Conservation (phyloP, 2,797 vertebrate genomes). For the Micropoecilia bifurca region DNA sequence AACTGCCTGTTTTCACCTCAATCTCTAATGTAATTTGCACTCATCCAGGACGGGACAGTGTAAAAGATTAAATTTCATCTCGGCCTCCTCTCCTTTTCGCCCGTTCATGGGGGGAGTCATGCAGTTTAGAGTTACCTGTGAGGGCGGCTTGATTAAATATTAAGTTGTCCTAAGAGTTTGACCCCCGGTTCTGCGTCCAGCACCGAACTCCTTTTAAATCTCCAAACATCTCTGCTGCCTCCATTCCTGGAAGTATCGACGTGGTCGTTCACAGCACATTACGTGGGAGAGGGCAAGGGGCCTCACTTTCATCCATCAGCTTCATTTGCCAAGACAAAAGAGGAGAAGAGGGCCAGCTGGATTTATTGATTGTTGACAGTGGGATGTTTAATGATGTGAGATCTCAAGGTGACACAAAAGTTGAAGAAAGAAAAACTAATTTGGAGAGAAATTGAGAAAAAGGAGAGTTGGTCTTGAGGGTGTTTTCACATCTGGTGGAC, state of each 20-base stretch:
- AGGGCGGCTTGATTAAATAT: constrained; percentile 78
- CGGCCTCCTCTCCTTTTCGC: constrained; percentile 5
- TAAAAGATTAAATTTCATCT: constrained; percentile 50
- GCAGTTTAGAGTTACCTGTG: constrained; percentile 70
- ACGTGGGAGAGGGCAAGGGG: constrained; percentile 46
- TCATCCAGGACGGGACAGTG: constrained; percentile 49
- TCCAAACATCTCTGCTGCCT: constrained; percentile 2
- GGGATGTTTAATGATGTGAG: constrained; percentile 38
- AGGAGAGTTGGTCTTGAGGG: not conserved
- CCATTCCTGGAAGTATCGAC: constrained; percentile 50
- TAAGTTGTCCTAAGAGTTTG: constrained; percentile 74
- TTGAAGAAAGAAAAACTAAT: constrained; percentile 34
- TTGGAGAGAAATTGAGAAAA: constrained; percentile 11
- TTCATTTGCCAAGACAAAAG: constrained; percentile 67
- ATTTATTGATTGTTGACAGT: constrained; percentile 64
- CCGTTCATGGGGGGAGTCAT: constrained; percentile 49
- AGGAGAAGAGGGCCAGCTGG: constrained; percentile 35
- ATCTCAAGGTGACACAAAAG: constrained; percentile 69
- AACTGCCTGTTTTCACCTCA: constrained; percentile 13
- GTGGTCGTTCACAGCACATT: constrained; percentile 47
- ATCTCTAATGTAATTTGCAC: constrained; percentile 34
- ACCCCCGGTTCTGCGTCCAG: constrained; percentile 55
- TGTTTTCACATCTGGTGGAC: too few species aligned
- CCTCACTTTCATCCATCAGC: constrained; percentile 68
- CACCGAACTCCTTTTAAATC: constrained; percentile 27